Evolutionary conservation across 2,113 vertebrate species (phyloP).

Genomic region (Cranoglanis bouderius): DNA sequence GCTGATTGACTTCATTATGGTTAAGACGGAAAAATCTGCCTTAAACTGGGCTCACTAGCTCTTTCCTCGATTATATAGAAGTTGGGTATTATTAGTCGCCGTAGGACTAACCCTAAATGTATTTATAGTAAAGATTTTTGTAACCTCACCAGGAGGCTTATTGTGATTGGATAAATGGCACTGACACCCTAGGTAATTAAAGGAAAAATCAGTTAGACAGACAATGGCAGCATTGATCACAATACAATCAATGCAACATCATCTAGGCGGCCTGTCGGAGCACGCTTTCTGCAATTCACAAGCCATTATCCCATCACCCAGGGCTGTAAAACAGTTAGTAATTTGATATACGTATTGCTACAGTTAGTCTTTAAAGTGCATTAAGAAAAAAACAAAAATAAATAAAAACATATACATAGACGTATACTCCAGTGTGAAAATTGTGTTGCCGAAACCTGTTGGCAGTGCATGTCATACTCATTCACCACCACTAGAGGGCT

Average conservation of each 20-base stretch:
- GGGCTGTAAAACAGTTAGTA: slow-evolving; percentile 18
- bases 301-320: slow-evolving; percentile 34
- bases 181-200: slow-evolving; percentile 79
- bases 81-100: slow-evolving; percentile 40
- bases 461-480: slow-evolving; percentile 23
- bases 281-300: slow-evolving; percentile 23
- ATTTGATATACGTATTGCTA: slow-evolving; percentile 33
- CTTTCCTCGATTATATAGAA: slow-evolving; percentile 13
- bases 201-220: slow-evolving; percentile 82
- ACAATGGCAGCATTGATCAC: slow-evolving; percentile 86
- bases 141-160: slow-evolving; percentile 48
- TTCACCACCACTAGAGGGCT: slow-evolving; percentile 51
- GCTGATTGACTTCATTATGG: background rate
- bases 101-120: slow-evolving; percentile 54
- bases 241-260: slow-evolving; percentile 76
- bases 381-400: too few species aligned
- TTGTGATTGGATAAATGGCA: slow-evolving; percentile 69
- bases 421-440: background rate
- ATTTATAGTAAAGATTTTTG: slow-evolving; percentile 59
- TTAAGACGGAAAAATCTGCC: background rate
- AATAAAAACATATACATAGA: too few species aligned
- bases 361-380: background rate
- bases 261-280: slow-evolving; percentile 40
- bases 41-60: background rate
- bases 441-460: background rate